A percentile compares a stretch with the other conserved stretches of the same genome.
These are phyloP conservation scores for Cepaea hortensis DNA, from an alignment of 2,888 invertebrate genomes.

Conservation along the genomic window DNA sequence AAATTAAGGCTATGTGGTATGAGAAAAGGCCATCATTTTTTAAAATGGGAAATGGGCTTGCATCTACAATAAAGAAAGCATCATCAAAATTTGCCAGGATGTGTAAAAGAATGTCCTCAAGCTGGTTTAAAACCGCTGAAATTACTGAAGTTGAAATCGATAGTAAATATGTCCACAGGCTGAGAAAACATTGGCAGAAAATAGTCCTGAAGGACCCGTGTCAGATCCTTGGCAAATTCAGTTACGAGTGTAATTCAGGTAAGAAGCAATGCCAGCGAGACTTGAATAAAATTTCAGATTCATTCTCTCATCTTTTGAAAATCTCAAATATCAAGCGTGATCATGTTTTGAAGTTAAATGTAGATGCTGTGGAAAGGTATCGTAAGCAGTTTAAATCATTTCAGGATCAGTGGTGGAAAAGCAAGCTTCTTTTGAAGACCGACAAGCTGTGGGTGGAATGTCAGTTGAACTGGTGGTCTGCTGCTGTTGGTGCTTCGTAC, in stretches of 20 bases:
- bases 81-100: slow-evolving; percentile 21
- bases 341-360: slow-evolving; percentile 1
- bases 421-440: slow-evolving; percentile 26
- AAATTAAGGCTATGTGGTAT: slow-evolving; percentile 36
- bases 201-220: slow-evolving; percentile 32
- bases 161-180: slow-evolving; percentile 16
- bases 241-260: slow-evolving; percentile 38
- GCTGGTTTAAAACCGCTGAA: slow-evolving; percentile 18
- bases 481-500: background rate
- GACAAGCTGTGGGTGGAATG: slow-evolving; percentile 34
- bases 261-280: slow-evolving; percentile 28
- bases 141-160: slow-evolving; percentile 15
- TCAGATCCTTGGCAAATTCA: slow-evolving; percentile 30
- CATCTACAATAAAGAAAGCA: slow-evolving; percentile 8
- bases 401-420: slow-evolving; percentile 6
- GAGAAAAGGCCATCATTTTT: slow-evolving; percentile 22
- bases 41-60: slow-evolving; percentile 3
- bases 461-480: slow-evolving; percentile 35
- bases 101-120: slow-evolving; percentile 6
- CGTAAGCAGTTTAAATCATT: slow-evolving; percentile 24
- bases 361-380: background rate
- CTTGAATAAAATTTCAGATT: slow-evolving; percentile 17
- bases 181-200: slow-evolving; percentile 32
- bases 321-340: background rate
- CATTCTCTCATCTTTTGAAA: slow-evolving; percentile 33